Percentiles rank a stretch among this genome's conserved stretches.
Conservation (phyloP, 1,140 invertebrate genomes). For the Solenopsis fugax region DNA sequence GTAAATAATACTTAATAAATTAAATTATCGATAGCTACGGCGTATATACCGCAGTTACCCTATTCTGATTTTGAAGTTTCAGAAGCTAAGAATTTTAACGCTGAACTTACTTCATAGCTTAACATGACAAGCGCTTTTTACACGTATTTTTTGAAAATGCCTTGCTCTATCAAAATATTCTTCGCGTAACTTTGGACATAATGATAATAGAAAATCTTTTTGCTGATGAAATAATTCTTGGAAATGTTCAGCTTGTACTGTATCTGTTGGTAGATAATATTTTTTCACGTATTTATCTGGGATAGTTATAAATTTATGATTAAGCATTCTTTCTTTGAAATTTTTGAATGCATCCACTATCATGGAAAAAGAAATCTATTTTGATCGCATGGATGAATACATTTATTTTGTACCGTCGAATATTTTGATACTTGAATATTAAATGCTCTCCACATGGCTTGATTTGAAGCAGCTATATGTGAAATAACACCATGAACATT, state of each 20-base stretch:
- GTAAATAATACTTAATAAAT: too few species aligned
- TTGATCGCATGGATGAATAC: neutral
- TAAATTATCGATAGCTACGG: too few species aligned
- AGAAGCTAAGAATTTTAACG: neutral
- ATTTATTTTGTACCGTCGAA: conserved; percentile 3
- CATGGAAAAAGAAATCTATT: conserved; percentile 1
- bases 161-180: neutral
- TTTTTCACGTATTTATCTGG: neutral
- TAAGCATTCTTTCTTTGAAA: neutral
- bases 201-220: neutral
- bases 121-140: neutral
- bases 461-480: neutral
- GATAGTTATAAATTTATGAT: neutral
- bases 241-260: neutral
- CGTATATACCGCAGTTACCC: too few species aligned
- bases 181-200: neutral
- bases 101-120: neutral
- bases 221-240: neutral
- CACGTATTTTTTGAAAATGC: neutral
- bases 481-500: neutral
- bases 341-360: neutral
- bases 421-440: neutral
- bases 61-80: neutral
- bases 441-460: conserved; percentile 9
- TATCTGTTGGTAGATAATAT: neutral